Base-by-base conservation (phyloP, 2,113 vertebrate species). In the Empidonax traillii region DNA sequence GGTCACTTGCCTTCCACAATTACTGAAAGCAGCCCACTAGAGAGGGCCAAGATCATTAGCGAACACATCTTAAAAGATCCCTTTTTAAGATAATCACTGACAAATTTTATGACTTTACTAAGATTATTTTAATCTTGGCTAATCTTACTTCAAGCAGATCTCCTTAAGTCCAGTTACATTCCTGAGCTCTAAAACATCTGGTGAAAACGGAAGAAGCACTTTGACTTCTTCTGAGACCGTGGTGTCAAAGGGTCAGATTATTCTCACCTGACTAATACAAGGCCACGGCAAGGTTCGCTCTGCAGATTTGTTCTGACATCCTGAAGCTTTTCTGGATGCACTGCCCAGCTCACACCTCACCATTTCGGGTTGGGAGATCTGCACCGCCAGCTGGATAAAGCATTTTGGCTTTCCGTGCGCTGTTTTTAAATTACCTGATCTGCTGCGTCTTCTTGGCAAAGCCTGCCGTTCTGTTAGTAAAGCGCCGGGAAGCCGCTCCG, bases 391-490 rank as follows among this genome's bases (percentile, higher is more conserved):
- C 59, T 4, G 7, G 1, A 27, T 9, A 74, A 30, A 10, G 6
- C 44, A 39, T 56, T 37, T 6, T 3, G 9, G 22, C 56, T 78
- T 47, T 24, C 79, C 5, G 3, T 10, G 39, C 3, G 1, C 63
- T n/a, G 58, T 8, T 75, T 59, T 17, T 12, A 19, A 22, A 43
- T 22, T 4, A 46, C 49, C 41, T 2, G 27, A 37, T 2, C 58
- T n/a, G 59, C 68, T 20, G 66, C 56, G 41, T 62, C 51, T 77
- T 41, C 85, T 21, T 1, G 59, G 41, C 23, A 3, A 66, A 46
- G 47, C 46, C 35, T 8, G 27, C 35, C 33, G 6, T 24, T n/a
- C 0, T 39, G 30, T 13, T 11, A 20, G 3, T 0, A 39, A 43
- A 21, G 10, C 23, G 3, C 1, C 25, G 3, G 82, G 68, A 65